Percentiles rank a stretch among this genome's conserved stretches.
phyloP scores from a whole-genome alignment of 2,113 vertebrate genomes.

The Condylura cristata region DNA sequence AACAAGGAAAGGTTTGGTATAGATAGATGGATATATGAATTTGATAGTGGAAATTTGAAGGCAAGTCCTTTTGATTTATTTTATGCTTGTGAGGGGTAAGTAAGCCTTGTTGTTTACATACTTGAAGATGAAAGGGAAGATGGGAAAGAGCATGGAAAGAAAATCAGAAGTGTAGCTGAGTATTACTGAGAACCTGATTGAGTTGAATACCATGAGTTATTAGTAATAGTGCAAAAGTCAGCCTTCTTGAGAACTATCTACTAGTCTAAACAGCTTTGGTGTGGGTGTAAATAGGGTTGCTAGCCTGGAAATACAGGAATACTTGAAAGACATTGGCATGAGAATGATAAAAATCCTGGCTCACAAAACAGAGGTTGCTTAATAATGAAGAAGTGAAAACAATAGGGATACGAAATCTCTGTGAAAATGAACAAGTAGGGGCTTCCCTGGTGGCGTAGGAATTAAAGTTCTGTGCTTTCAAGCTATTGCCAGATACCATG shows the following conservation, averaged over 20 bases:
- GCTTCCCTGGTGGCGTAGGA: too few species aligned
- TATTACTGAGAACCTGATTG: neutral
- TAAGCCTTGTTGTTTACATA: neutral
- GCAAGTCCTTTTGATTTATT: neutral
- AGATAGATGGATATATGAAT: neutral
- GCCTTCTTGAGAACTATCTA: constrained; percentile 16
- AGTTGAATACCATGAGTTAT: neutral
- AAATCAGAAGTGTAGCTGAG: neutral
- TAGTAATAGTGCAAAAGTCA: neutral
- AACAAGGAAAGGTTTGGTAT: neutral
- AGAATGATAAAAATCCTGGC: neutral
- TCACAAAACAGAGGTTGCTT: neutral
- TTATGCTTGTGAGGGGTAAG: neutral
- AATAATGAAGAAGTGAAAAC: neutral
- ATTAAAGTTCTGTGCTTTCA: too few species aligned
- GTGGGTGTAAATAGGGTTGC: neutral
- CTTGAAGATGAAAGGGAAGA: neutral
- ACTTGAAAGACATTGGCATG: neutral
- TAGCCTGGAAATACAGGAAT: neutral
- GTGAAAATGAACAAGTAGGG: neutral
- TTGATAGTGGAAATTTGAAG: constrained; percentile 8
- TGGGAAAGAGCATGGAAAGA: constrained; percentile 28
- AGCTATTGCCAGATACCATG: too few species aligned
- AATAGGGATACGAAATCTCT: neutral
- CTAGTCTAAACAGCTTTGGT: neutral